Evolutionary conservation across 2,888 invertebrate species (phyloP).

Genomic region (Diaphora mendica): DNA sequence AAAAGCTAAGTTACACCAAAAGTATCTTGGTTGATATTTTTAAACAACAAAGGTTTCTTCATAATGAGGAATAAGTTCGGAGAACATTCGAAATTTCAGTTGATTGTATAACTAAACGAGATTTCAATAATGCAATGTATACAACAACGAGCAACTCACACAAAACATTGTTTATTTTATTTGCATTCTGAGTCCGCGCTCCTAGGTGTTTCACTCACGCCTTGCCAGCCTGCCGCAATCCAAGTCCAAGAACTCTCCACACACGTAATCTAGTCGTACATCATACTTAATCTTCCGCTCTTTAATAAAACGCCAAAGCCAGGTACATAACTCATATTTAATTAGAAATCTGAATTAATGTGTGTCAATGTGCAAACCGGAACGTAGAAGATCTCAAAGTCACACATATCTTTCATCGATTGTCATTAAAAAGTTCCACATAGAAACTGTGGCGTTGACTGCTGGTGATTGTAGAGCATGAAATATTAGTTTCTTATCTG

Average conservation of each 20-base stretch:
- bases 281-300: constrained; percentile 28
- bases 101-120: not conserved
- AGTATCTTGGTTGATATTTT: too few species aligned
- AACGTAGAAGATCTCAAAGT: constrained; percentile 50
- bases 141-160: constrained; percentile 34
- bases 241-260: constrained; percentile 46
- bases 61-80: not conserved
- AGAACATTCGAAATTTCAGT: not conserved
- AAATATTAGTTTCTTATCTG: constrained; percentile 53
- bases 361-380: constrained; percentile 49
- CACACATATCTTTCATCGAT: constrained; percentile 48
- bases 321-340: not conserved
- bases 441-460: constrained; percentile 39
- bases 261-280: constrained; percentile 21
- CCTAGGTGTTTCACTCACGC: constrained; percentile 57
- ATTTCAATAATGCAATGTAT: constrained; percentile 19
- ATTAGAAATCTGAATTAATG: constrained; percentile 7
- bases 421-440: constrained; percentile 43
- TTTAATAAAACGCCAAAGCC: constrained; percentile 19
- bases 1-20: not conserved
- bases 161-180: constrained; percentile 52
- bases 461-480: constrained; percentile 51
- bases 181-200: constrained; percentile 61
- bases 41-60: not conserved
- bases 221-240: constrained; percentile 31